phyloP scores from a whole-genome alignment of 1,140 invertebrate genomes.

The Druon quercuslanigerum region DNA sequence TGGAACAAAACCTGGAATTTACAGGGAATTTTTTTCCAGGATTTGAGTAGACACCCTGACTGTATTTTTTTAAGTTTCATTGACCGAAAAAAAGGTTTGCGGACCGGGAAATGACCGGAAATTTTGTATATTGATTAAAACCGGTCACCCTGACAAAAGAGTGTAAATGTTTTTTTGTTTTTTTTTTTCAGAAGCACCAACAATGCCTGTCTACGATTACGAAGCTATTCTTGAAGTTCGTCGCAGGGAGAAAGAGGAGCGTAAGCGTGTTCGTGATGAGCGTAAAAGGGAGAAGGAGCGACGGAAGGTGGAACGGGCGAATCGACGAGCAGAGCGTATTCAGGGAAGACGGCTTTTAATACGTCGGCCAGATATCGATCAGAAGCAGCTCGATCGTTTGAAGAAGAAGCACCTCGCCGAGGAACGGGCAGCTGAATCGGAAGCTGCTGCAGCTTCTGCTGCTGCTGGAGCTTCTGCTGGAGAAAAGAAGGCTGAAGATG shows the following conservation, averaged over 20 bases:
- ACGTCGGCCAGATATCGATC: constrained; percentile 37
- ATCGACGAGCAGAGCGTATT: constrained; percentile 61
- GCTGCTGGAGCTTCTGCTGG: constrained; percentile 32
- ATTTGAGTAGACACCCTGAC: too few relatives aligned
- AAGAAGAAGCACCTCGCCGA: constrained; percentile 34
- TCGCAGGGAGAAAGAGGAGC: constrained; percentile 69
- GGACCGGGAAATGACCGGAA: too few relatives aligned
- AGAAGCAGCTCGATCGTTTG: constrained; percentile 7
- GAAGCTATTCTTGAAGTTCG: constrained; percentile 70
- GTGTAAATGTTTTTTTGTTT: too few relatives aligned
- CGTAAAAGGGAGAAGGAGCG: constrained; percentile 60
- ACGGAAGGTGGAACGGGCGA: constrained; percentile 60
- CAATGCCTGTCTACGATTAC: constrained; percentile 71
- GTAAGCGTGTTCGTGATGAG: constrained; percentile 64
- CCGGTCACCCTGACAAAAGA: too few relatives aligned
- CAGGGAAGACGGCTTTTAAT: constrained; percentile 56
- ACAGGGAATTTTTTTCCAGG: too few relatives aligned
- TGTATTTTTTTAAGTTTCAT: too few relatives aligned
- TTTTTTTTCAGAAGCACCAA: constrained; percentile 44
- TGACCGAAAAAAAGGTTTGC: too few relatives aligned
- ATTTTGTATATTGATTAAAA: too few relatives aligned
- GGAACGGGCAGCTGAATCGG: constrained; percentile 31
- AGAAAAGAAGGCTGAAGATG: constrained; percentile 28
- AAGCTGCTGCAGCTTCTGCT: constrained; percentile 22
- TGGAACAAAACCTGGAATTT: too few relatives aligned